Evolutionary conservation across 2,888 invertebrate genomes (phyloP), one percentile per base, ranked within the genome.

Genomic region (Plebejus argus): DNA sequence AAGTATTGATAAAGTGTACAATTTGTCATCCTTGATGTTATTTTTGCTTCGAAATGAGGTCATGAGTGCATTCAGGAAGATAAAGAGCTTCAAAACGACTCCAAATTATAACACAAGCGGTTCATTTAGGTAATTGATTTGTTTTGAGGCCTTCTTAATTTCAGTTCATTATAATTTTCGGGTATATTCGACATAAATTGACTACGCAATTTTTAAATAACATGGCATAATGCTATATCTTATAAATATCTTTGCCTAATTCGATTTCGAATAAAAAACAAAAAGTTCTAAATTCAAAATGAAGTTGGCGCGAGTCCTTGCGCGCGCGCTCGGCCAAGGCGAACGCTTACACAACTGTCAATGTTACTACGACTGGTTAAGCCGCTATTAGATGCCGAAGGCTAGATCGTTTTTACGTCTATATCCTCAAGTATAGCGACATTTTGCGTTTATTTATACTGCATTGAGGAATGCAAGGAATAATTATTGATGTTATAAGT

Each of bases 271-370:
- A 56, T 35, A 66, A 70, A 70, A 72, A 58, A 76, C 61, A 66
- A 56, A 45, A 78, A 58, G 76, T 80, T 79, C 78, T 45, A 79
- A 81, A 79, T 81, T 79, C 77, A 76, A 81, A 79, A 84, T 84
- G 85, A 87, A 88, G 87, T 87, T 86, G 87, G 84, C 87, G 87
- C 89, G 82, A 85, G 90, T 89, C 89, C 90, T 90, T 88, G 89
- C 87, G 88, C 86, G 77, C 82, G 87, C 88, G 89, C 86, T 86
- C 87, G 88, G 90, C 89, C 91, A 90, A 90, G 91, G 89, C 90
- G 83, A 86, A 82, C 86, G 86, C 85, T 86, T 84, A 86, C 86
- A 86, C 86, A 85, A 88, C 90, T 88, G 91, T 91, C 91, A 91
- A 91, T 91, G 91, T 91, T 90, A 91, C 91, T 90, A 77, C 77